A percentile compares a stretch with the other conserved stretches of the same genome.
Evolutionary conservation across 1,140 invertebrate species (phyloP).

Genomic region (Caerostris darwini): DNA sequence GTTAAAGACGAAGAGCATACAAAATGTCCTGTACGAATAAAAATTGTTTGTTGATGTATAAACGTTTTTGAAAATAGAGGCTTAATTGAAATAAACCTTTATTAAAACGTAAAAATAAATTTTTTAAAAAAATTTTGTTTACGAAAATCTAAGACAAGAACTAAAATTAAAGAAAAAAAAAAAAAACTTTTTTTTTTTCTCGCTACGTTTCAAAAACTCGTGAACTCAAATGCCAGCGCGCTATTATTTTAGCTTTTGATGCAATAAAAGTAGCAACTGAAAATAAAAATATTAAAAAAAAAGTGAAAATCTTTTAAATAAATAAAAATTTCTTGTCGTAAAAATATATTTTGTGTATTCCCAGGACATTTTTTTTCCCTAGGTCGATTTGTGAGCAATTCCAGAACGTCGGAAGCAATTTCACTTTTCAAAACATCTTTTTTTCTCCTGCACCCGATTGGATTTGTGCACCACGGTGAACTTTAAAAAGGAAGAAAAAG

Average conservation of each 20-base stretch:
- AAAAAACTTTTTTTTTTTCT: neutral
- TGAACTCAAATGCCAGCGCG: conserved; percentile 24
- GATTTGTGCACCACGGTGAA: conserved; percentile 53
- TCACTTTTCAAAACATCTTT: conserved; percentile 72
- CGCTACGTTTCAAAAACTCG: neutral
- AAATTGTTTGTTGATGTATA: too few relatives aligned
- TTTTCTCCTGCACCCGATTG: conserved; percentile 45
- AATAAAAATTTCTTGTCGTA: conserved; percentile 36
- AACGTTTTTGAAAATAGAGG: too few relatives aligned
- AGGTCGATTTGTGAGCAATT: conserved; percentile 52
- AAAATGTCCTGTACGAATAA: too few relatives aligned
- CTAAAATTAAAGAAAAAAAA: too few relatives aligned
- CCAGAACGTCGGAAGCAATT: conserved; percentile 60
- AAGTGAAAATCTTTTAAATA: neutral
- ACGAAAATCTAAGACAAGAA: neutral
- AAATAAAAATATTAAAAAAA: conserved; percentile 2
- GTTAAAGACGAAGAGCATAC: too few relatives aligned
- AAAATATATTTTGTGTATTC: conserved; percentile 66
- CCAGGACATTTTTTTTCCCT: neutral
- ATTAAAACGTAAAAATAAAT: neutral
- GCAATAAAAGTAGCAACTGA: conserved; percentile 37
- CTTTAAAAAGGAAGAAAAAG: conserved; percentile 11
- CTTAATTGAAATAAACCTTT: neutral
- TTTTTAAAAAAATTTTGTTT: neutral
- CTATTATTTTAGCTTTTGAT: conserved; percentile 64